Evolutionary conservation across 2,797 vertebrate species (phyloP), one percentile per base, ranked within the genome.

Genomic region (Platyrinchus mystaceus): DNA sequence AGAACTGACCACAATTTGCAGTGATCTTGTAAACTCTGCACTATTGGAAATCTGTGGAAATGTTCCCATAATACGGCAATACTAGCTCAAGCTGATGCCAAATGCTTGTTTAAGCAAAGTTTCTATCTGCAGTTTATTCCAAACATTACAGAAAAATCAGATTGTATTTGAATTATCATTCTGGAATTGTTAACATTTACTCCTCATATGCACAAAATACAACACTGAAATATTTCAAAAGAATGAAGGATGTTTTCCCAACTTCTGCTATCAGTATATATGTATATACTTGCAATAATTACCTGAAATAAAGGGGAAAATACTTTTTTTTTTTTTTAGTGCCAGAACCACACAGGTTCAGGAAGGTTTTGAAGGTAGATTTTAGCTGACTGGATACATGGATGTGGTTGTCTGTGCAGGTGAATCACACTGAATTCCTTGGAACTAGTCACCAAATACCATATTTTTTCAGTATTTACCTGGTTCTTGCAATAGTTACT

Each of bases 81-180:
- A 37, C 12, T 58, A 63, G 20, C 44, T 63, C 21, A 68, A 79
- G 15, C 12, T 80, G 15, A 24, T 85, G 56, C 76, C 43, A 90
- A 81, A 41, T 81, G 62, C 62, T 78, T 88, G 41, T 67, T 80
- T 81, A 83, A 90, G 44, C 21, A 60, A 59, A 70, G 24, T 78
- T 78, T 36, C 50, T 84, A 7, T 60, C 55, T 90, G 24, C 27
- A 78, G 10, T 78, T 85, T 71, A 34, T 23, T 53, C 34, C 63
- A 62, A 20, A 75, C 60, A 36, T 11, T 60, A 21, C 13, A 64
- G 46, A 86, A 88, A 59, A 27, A 63, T 67, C 28, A 36, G 23
- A 24, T 32, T 67, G 19, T 68, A 32, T 68, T 50, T 67, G 37
- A 49, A 26, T 76, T 77, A 36, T 58, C 32, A 24, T 63, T 37